A percentile compares a stretch with the other conserved stretches of the same genome.
These are phyloP conservation scores for Cercocebus atys DNA, from an alignment of 2,113 vertebrate species.

Conservation along the genomic window DNA sequence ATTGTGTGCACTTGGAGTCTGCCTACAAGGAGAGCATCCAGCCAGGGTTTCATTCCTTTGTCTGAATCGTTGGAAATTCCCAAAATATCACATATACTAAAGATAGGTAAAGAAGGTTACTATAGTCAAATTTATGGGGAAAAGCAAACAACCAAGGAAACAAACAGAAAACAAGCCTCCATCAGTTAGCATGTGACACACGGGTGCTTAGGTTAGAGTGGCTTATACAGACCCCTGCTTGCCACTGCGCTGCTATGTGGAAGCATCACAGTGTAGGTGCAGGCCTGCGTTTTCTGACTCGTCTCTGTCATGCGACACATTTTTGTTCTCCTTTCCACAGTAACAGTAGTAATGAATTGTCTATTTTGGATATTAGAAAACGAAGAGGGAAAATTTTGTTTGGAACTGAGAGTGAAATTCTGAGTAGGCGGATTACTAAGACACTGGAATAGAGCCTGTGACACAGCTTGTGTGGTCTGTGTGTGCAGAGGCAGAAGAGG, in stretches of 20 bases:
- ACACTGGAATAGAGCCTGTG: not conserved
- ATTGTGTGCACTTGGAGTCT: not conserved
- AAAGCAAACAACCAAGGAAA: not conserved
- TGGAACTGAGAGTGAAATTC: not conserved
- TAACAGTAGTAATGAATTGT: no score
- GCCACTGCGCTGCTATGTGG: rapidly evolving
- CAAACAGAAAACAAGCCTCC: not conserved
- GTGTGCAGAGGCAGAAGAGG: no score
- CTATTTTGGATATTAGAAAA: not conserved
- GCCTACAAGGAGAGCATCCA: rapidly evolving
- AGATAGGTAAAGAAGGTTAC: not conserved
- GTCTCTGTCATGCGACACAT: rapidly evolving
- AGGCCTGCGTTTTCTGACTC: rapidly evolving
- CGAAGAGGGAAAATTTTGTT: not conserved
- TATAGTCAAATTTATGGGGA: not conserved
- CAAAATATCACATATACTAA: not conserved
- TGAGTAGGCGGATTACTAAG: not conserved
- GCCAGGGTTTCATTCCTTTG: not conserved
- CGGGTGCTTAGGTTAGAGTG: rapidly evolving
- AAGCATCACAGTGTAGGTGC: no score
- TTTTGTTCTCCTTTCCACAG: not conserved
- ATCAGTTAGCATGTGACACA: rapidly evolving
- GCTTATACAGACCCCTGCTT: rapidly evolving
- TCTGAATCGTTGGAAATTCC: not conserved
- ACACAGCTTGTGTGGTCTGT: not conserved